A percentile compares a stretch with the other conserved stretches of the same genome.
Evolutionary conservation across 2,888 invertebrate species (phyloP).

Genomic region (Atethmia centrago): DNA sequence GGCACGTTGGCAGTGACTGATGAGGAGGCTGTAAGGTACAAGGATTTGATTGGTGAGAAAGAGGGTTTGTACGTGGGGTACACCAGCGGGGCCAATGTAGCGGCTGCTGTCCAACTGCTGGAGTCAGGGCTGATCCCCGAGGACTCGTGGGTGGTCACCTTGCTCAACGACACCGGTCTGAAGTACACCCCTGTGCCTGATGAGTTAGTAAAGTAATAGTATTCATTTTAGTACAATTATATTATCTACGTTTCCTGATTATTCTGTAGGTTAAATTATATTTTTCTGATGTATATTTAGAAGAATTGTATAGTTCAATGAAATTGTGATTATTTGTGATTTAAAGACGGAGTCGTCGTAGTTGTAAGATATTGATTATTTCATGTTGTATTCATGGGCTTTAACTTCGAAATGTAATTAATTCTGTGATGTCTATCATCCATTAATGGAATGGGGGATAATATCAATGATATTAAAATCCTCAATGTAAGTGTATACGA

Average conservation of each 20-base stretch:
- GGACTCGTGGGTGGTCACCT: slow-evolving; percentile 85
- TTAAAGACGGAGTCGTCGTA: slow-evolving; percentile 9
- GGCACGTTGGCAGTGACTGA: slow-evolving; percentile 83
- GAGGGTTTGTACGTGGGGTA: slow-evolving; percentile 87
- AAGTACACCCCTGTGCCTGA: slow-evolving; percentile 84
- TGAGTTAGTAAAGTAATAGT: slow-evolving; percentile 65
- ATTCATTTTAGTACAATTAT: neutral
- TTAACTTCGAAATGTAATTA: slow-evolving; percentile 19
- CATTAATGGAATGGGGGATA: neutral
- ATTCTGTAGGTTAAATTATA: slow-evolving; percentile 10
- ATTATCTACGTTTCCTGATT: neutral
- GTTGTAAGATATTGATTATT: slow-evolving; percentile 17
- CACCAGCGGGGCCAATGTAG: slow-evolving; percentile 86
- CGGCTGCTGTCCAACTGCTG: slow-evolving; percentile 84
- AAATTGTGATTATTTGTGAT: slow-evolving; percentile 32
- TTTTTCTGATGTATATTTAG: slow-evolving; percentile 2
- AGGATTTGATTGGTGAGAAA: slow-evolving; percentile 81
- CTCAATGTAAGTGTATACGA: slow-evolving; percentile 11
- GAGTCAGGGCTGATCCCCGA: slow-evolving; percentile 81
- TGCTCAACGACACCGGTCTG: slow-evolving; percentile 83
- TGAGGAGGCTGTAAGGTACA: slow-evolving; percentile 82
- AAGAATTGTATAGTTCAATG: neutral
- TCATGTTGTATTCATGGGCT: slow-evolving; percentile 14
- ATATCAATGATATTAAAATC: slow-evolving; percentile 22
- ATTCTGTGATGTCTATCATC: neutral